Conservation (phyloP, 2,888 invertebrate genomes). For the Coleophora deauratella region DNA sequence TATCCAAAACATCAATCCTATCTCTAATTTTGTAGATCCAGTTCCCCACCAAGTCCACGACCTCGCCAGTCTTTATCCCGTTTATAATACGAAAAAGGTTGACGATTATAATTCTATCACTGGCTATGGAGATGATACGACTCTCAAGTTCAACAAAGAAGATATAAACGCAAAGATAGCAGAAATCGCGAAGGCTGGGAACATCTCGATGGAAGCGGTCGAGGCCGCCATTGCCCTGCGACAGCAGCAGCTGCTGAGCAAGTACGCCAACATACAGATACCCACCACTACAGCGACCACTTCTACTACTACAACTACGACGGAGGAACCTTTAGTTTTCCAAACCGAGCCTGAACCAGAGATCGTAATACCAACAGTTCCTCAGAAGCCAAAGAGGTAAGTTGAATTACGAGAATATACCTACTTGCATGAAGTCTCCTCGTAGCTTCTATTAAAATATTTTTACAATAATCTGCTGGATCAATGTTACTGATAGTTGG, state of each 20-base stretch:
- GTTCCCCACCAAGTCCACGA: constrained; percentile 63
- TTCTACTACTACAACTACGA: constrained; percentile 53
- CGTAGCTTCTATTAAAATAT: no score
- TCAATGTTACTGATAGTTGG: no score
- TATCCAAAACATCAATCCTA: constrained; percentile 49
- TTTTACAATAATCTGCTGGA: no score
- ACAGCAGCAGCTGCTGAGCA: constrained; percentile 79
- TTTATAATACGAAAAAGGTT: constrained; percentile 61
- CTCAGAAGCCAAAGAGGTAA: constrained; percentile 60
- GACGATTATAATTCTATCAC: constrained; percentile 65
- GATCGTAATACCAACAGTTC: constrained; percentile 39
- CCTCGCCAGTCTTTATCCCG: constrained; percentile 41
- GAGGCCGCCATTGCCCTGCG: constrained; percentile 82
- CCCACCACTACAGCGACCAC: constrained; percentile 65
- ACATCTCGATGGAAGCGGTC: constrained; percentile 84
- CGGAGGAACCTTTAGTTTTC: constrained; percentile 40
- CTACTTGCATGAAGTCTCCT: no score
- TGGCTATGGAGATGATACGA: constrained; percentile 61
- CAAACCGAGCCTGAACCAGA: constrained; percentile 55
- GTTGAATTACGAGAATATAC: no score
- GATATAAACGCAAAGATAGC: constrained; percentile 64
- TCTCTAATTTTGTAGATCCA: constrained; percentile 68
- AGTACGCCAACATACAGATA: constrained; percentile 64
- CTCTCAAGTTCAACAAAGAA: constrained; percentile 55
- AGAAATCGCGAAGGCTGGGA: constrained; percentile 79